Evolutionary conservation across 2,888 invertebrate genomes (phyloP), one percentile per base, ranked within the genome.

Genomic region (Agrypnus murinus): DNA sequence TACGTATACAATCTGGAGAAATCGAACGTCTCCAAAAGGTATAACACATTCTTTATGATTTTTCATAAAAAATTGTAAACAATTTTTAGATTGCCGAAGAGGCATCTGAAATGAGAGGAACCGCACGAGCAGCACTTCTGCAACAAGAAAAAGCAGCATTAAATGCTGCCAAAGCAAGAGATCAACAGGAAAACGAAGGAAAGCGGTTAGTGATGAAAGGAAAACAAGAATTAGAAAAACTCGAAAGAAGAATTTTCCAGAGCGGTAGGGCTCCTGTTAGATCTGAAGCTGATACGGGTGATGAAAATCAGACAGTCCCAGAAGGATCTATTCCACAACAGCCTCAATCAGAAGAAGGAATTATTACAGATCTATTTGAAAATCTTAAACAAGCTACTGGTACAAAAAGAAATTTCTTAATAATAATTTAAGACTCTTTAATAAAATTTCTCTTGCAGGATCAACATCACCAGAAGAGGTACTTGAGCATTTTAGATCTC

Each of bases 201-300:
- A 90, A 92, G 71, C 90, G 90, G 75, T 87, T 92, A 63, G 93
- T 95, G 15, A 90, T 90, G 25, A 92, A 92, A 62, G 87, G 93
- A 7, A 92, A 91, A 79, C 82, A 89, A 14, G 94, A 95, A 77
- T 82, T 95, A 15, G 94, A 95, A 82, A 89, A 92, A 62, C 84
- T 95, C 68, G 95, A 95, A 79, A 90, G 93, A 73, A 89, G 92
- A 79, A 91, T 95, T 55, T 94, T 94, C 79, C 91, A 93, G 9
- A 89, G 91, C 14, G 87, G 88, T 36, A 86, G 84, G 74, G 78
- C 84, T 34, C 81, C 81, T 34, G 78, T 81, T 50, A 80, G 81
- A 65, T 81, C 80, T 3, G 85, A 83, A 74, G 82, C 81, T 3
- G 81, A 81, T 55, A 83, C 81, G 10, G 82, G 80, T 19, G 82